A percentile compares a stretch with the other conserved stretches of the same genome.
Evolutionary conservation across 2,888 invertebrate genomes (phyloP).

Genomic region (Nephrocerus scutellatus): DNA sequence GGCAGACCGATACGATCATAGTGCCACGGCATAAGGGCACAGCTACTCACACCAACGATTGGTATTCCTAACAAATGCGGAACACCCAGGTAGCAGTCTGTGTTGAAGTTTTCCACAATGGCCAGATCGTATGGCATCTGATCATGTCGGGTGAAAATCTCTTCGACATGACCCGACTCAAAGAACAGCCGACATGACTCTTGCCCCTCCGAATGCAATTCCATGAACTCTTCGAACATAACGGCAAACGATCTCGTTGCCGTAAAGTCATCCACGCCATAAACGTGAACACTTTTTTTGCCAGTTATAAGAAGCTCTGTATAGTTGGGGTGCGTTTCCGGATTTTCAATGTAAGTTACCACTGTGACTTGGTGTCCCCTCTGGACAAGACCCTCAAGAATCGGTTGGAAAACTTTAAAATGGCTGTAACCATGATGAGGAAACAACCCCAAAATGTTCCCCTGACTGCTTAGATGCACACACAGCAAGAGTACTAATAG

Average conservation of each 20-base stretch:
- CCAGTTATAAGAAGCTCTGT: conserved; percentile 53
- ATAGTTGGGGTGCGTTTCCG: conserved; percentile 52
- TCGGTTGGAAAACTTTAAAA: conserved; percentile 57
- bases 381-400: conserved; percentile 54
- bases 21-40: conserved; percentile 54
- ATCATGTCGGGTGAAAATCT: conserved; percentile 32
- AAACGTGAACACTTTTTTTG: conserved; percentile 34
- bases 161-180: conserved; percentile 30
- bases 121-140: conserved; percentile 52
- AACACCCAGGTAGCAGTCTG: conserved; percentile 56
- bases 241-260: conserved; percentile 30
- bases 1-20: conserved; percentile 53
- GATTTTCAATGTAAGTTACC: conserved; percentile 57
- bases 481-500: no score
- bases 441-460: conserved; percentile 58
- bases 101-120: conserved; percentile 55
- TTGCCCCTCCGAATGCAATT: conserved; percentile 34
- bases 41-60: conserved; percentile 53
- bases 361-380: conserved; percentile 63
- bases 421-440: conserved; percentile 65
- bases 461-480: conserved; percentile 23
- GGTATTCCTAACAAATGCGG: conserved; percentile 53
- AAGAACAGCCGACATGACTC: conserved; percentile 34
- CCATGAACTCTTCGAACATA: conserved; percentile 33
- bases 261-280: conserved; percentile 28